A percentile compares a stretch with the other conserved stretches of the same genome.
Conservation (phyloP, 1,140 invertebrate species). For the Aleiodes sp. region DNA sequence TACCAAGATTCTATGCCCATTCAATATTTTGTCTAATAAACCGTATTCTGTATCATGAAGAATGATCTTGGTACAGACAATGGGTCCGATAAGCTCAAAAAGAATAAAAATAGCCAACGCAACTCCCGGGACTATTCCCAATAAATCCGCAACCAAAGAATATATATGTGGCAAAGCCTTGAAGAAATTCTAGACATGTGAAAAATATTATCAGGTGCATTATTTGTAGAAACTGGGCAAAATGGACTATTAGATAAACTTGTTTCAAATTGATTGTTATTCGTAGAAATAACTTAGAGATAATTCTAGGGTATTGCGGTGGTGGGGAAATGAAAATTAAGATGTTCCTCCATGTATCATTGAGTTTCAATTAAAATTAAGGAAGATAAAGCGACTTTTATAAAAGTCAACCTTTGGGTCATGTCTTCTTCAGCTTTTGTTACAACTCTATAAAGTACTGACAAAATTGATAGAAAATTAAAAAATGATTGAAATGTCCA, state of each 20-base stretch:
- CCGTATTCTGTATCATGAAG: neutral
- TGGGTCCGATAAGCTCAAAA: conserved; percentile 36
- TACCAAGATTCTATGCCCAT: conserved; percentile 50
- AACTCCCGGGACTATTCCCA: neutral
- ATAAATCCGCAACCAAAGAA: conserved; percentile 23
- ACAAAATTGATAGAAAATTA: too few relatives aligned
- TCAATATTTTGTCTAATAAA: neutral
- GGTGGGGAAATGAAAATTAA: too few relatives aligned
- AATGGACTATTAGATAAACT: neutral
- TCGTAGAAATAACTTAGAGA: too few relatives aligned
- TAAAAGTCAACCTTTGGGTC: too few relatives aligned
- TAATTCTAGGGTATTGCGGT: too few relatives aligned
- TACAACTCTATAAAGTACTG: too few relatives aligned
- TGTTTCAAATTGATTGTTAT: too few relatives aligned
- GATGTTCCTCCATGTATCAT: too few relatives aligned
- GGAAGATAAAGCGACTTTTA: too few relatives aligned
- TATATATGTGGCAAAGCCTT: conserved; percentile 34
- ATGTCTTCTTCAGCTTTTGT: too few relatives aligned
- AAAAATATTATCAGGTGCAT: neutral
- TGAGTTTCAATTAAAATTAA: too few relatives aligned
- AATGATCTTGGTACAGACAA: conserved; percentile 37
- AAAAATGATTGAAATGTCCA: too few relatives aligned
- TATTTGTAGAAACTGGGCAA: neutral
- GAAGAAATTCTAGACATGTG: conserved; percentile 27
- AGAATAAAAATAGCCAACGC: conserved; percentile 36